Evolutionary conservation across 2,113 vertebrate species (phyloP), one percentile per base, ranked within the genome.

Genomic region (Cairina moschata): DNA sequence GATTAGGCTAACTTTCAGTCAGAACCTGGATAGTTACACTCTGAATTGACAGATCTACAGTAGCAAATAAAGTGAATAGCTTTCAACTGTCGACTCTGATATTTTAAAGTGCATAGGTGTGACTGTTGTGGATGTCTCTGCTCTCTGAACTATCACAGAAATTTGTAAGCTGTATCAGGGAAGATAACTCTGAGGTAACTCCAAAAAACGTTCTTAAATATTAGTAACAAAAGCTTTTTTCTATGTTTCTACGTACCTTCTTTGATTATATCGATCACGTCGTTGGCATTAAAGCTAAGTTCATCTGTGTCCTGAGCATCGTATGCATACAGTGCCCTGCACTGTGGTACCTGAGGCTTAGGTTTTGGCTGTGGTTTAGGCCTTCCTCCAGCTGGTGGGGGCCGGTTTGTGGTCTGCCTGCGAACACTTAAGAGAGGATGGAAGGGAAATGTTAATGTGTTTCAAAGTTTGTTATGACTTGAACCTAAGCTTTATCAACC

Each of bases 251-350:
- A 32, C 97, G 22, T 91, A 99, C 99, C 99, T 98, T 99, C 99
- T 97, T 98, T 99, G 92, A 99, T 89, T 62, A 99, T 98, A 40
- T 99, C 99, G 5, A 99, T 99, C n/a, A 99, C 5, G 1, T 99
- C 99, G 1, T 99, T 98, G 79, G 99, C 99, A 2, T 99, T 99
- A 95, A 99, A 99, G 97, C 99, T 99, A 73, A 99, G 99, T 97
- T 99, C 99, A 1, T 99, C 99, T 0, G 99, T 99, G 98, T 99
- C 99, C 97, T 99, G 99, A 93, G 99, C 99, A 5, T 99, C 99
- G 2, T 99, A 99, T 48, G 99, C 99, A 1, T 99, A 99, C 83
- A 99, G 95, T 5, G 99, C 99, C 88, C 98, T 99, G 98, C 99
- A 99, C 97, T 99, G 99, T 1, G 99, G 99, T 68, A 99, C 99